These are phyloP conservation scores for Dipodomys merriami DNA, from an alignment of 2,113 vertebrate species.

Conservation along the genomic window DNA sequence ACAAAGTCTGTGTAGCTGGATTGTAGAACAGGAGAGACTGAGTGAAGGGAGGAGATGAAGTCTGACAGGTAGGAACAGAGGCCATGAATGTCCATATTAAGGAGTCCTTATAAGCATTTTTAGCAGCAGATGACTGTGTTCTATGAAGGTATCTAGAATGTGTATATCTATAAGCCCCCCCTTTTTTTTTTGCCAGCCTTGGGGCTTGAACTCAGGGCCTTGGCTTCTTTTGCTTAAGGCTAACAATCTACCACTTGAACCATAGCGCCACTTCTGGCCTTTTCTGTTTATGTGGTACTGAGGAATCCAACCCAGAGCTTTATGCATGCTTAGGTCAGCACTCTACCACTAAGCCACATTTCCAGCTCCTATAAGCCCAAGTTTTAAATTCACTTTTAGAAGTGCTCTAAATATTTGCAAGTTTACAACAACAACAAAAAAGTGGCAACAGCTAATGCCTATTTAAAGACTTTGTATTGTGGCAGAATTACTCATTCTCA, in stretches of 20 bases:
- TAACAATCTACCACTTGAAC: no score
- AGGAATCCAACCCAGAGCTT: no score
- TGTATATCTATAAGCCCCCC: neutral
- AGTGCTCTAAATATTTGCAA: neutral
- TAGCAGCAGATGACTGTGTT: neutral
- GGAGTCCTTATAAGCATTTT: neutral
- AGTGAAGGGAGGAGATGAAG: neutral
- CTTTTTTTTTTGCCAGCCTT: no score
- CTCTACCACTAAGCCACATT: no score
- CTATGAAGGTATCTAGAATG: neutral
- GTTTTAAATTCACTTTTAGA: slow-evolving; percentile 3
- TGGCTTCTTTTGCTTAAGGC: no score
- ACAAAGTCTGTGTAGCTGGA: neutral
- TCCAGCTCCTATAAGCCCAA: neutral
- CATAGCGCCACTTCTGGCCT: no score
- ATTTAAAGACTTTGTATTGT: neutral
- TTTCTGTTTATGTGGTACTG: no score
- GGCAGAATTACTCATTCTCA: neutral
- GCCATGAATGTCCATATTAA: neutral
- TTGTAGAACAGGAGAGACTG: neutral
- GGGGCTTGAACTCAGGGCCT: no score
- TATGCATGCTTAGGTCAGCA: no score
- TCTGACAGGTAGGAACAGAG: neutral
- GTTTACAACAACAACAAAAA: neutral
- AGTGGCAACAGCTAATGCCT: neutral